Conservation (phyloP, 2,888 invertebrate genomes). For the Cryptocephalus moraei region DNA sequence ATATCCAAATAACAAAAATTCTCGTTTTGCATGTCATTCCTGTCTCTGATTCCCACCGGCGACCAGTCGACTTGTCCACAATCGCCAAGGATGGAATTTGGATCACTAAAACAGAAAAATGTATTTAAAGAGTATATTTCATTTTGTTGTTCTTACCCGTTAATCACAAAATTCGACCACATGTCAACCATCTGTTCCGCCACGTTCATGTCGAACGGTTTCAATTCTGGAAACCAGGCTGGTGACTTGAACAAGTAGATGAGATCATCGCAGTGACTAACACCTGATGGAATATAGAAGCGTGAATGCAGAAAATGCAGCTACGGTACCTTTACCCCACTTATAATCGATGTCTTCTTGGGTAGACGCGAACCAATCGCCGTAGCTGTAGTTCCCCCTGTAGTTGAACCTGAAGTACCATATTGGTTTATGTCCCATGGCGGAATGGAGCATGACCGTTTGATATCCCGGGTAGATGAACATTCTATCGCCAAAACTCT, state of each 20-base stretch:
- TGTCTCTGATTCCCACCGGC: slow-evolving; percentile 4
- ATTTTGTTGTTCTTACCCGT: slow-evolving; percentile 31
- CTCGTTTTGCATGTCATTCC: slow-evolving; percentile 10
- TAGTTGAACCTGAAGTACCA: slow-evolving; percentile 43
- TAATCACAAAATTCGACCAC: slow-evolving; percentile 41
- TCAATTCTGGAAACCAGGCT: slow-evolving; percentile 32
- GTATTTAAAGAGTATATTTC: neutral
- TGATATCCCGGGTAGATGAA: slow-evolving; percentile 41
- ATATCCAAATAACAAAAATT: slow-evolving; percentile 16
- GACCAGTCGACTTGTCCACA: slow-evolving; percentile 7
- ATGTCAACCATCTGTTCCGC: slow-evolving; percentile 34
- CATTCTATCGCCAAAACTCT: slow-evolving; percentile 42
- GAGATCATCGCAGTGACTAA: slow-evolving; percentile 45
- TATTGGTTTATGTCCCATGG: slow-evolving; percentile 32
- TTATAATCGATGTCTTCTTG: slow-evolving; percentile 21
- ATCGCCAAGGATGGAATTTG: slow-evolving; percentile 14
- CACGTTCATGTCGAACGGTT: slow-evolving; percentile 28
- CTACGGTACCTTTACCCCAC: slow-evolving; percentile 22
- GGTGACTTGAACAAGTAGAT: slow-evolving; percentile 42
- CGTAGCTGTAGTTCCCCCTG: slow-evolving; percentile 36
- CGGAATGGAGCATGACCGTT: slow-evolving; percentile 26
- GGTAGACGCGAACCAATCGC: slow-evolving; percentile 36
- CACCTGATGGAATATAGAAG: slow-evolving; percentile 22
- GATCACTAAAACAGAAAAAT: slow-evolving; percentile 17
- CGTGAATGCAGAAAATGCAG: neutral